Evolutionary conservation across 2,888 invertebrate species (phyloP), one percentile per base, ranked within the genome.

Genomic region (Oxyteleia sp.): DNA sequence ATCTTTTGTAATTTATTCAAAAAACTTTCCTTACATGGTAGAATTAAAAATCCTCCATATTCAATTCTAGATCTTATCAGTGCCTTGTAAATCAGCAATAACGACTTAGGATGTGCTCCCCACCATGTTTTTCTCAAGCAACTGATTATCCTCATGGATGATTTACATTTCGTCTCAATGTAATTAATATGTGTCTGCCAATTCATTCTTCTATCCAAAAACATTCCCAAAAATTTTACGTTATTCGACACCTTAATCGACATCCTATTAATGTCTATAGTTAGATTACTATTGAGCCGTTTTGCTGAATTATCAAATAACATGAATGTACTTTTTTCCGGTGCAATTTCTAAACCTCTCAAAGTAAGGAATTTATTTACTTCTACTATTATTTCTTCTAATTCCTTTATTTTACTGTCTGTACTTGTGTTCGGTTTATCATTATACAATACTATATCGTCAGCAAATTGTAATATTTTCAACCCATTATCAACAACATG

Each of bases 381-480:
- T 5, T 1, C 7, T 29, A 11, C 20, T 0, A 32, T 13, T 38
- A 3, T 11, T 5, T 29, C 8, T 23, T 29, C 10, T n/a, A 18
- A 11, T 23, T 20, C 20, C 23, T 23, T 23, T 7, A n/a, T 32
- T 11, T 20, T 13, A 38, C 5, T 10, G 0, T 26, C 20, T 2
- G 0, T 16, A 18, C 32, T n/a, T n/a, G 35, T 20, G 8, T 11
- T 45, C 5, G 4, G 26, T 61, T 16, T 45, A 23, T 18, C 4
- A 8, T 59, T 7, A 26, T 51, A 82, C 1, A 78, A 2, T 4
- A 45, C 66, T 0, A 72, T 35, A 20, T 82, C 82, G 16, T 82
- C 72, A 0, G 82, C 72, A 41, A 82, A 78, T 64, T 64, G 55
- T n/a, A 82, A 11, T 11, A 76, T 71, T 49, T 61, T 61, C 13